These are phyloP conservation scores for Crocuta crocuta DNA, from an alignment of 2,113 vertebrate species.

Conservation along the genomic window DNA sequence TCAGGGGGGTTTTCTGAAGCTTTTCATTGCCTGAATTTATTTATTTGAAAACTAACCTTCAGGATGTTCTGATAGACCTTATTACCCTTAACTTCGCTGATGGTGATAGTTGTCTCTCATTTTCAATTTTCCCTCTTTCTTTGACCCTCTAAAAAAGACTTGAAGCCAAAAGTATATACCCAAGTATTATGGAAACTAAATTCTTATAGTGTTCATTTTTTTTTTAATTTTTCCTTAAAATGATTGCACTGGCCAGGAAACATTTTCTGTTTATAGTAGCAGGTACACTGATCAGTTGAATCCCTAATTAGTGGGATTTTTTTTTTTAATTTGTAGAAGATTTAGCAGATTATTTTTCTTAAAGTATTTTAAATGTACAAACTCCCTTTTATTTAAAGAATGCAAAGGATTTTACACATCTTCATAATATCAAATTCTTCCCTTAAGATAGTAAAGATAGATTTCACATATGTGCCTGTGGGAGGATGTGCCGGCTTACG, in stretches of 20 bases:
- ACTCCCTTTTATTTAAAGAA: constrained; percentile 33
- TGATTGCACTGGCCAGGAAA: neutral
- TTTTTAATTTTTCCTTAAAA: constrained; percentile 7
- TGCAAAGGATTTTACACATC: neutral
- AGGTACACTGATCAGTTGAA: neutral
- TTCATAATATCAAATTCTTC: neutral
- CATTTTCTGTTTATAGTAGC: neutral
- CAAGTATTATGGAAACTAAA: neutral
- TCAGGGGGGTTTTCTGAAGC: neutral
- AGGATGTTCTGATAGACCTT: neutral
- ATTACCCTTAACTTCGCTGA: neutral
- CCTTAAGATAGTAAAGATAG: neutral
- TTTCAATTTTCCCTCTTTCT: constrained; percentile 1
- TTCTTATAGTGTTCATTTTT: neutral
- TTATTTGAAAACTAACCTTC: neutral
- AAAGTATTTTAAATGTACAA: neutral
- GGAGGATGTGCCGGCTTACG: neutral
- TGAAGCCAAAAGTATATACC: neutral
- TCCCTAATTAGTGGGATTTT: neutral
- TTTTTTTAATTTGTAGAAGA: neutral
- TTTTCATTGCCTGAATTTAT: neutral
- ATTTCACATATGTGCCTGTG: constrained; percentile 32
- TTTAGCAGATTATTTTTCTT: constrained; percentile 43
- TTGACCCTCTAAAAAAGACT: neutral
- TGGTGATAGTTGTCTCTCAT: neutral